phyloP scores from a whole-genome alignment of 1,140 invertebrate genomes.

The Oedothorax gibbosus region DNA sequence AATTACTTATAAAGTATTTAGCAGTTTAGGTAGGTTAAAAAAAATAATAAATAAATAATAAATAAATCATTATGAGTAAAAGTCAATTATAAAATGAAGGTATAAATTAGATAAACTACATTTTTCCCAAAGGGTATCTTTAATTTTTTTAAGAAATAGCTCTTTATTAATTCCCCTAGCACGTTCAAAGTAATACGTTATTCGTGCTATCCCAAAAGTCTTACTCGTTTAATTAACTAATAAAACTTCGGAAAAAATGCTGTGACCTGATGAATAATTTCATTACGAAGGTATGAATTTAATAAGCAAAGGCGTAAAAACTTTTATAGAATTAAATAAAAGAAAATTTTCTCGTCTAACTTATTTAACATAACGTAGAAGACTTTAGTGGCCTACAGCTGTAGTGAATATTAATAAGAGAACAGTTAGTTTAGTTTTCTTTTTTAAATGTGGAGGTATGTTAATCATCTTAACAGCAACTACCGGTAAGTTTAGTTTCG shows the following conservation, averaged over 20 bases:
- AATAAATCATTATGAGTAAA: not conserved
- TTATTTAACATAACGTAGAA: not conserved
- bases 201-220: not conserved
- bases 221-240: conserved; percentile 34
- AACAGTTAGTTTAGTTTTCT: not conserved
- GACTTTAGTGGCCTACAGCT: not conserved
- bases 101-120: not conserved
- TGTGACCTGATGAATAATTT: conserved; percentile 32
- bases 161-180: too few relatives aligned
- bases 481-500: too few relatives aligned
- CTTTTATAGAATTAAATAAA: conserved; percentile 13
- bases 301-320: conserved; percentile 31
- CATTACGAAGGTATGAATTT: conserved; percentile 29
- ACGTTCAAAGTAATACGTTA: too few relatives aligned
- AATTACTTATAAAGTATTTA: too few relatives aligned
- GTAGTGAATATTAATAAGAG: conserved; percentile 20
- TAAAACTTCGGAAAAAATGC: conserved; percentile 7
- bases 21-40: too few relatives aligned
- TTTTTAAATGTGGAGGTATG: too few relatives aligned
- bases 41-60: not conserved
- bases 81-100: not conserved
- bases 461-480: too few relatives aligned
- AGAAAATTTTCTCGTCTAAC: conserved; percentile 33
- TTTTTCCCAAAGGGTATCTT: not conserved
- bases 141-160: not conserved